These are phyloP conservation scores for Lucinisca nassula DNA, from an alignment of 2,888 invertebrate genomes.

Conservation along the genomic window DNA sequence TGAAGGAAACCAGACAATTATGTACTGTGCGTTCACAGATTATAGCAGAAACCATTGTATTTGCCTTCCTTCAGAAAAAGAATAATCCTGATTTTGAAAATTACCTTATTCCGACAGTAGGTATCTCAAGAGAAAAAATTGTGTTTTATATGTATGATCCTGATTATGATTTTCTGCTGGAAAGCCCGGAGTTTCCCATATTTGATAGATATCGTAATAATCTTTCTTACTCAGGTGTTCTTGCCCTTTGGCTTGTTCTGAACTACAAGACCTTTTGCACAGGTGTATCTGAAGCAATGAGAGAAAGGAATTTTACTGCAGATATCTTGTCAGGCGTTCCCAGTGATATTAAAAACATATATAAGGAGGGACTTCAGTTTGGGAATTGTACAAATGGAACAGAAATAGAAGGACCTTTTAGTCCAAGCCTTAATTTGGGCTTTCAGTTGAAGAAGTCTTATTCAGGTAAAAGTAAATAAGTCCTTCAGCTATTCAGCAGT, in stretches of 20 bases:
- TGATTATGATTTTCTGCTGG: conserved; percentile 20
- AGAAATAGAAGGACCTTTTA: background rate
- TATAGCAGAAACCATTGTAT: conserved; percentile 12
- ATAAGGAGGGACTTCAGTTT: background rate
- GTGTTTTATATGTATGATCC: conserved; percentile 31
- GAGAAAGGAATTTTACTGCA: conserved; percentile 3
- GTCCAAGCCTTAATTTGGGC: background rate
- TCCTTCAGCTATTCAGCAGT: background rate
- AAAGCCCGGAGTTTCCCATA: background rate
- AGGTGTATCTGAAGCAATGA: conserved; percentile 14
- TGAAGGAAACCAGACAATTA: background rate
- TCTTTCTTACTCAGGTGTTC: conserved; percentile 7
- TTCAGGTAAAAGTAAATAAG: background rate
- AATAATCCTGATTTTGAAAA: background rate
- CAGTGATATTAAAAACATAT: background rate
- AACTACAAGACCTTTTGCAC: conserved; percentile 21
- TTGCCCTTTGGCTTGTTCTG: conserved; percentile 24
- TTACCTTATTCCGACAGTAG: conserved; percentile 16
- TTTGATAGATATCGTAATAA: background rate
- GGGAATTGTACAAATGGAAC: background rate
- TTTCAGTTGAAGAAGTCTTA: background rate
- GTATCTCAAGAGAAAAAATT: conserved; percentile 8
- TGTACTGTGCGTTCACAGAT: background rate
- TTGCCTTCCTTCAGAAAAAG: conserved; percentile 6
- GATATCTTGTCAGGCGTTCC: background rate